Evolutionary conservation across 2,113 vertebrate genomes (phyloP).

Genomic region (Cavia aperea): DNA sequence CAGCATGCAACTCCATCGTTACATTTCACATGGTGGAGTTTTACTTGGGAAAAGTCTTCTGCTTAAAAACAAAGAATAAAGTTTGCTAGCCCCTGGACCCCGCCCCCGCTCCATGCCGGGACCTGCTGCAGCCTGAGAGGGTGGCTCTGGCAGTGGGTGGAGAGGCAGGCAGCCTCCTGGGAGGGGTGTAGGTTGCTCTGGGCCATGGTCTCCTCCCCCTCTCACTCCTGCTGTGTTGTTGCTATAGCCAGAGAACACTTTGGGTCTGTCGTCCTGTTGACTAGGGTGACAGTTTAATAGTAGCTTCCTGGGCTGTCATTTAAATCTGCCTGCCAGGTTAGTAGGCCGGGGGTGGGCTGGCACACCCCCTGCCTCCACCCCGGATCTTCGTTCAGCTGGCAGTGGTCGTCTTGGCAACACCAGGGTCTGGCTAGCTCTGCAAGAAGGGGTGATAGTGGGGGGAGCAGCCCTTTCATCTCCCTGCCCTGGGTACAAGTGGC

Average conservation of each 20-base stretch:
- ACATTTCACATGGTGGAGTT: background rate
- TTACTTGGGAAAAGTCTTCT: slow-evolving; percentile 2
- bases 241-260: slow-evolving; percentile 73
- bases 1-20: background rate
- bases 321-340: slow-evolving; percentile 77
- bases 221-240: slow-evolving; percentile 74
- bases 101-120: background rate
- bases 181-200: slow-evolving; percentile 33
- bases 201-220: slow-evolving; percentile 73
- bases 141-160: slow-evolving; percentile 13
- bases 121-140: background rate
- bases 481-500: slow-evolving; percentile 44
- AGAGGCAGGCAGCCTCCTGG: background rate
- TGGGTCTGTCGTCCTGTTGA: slow-evolving; percentile 73
- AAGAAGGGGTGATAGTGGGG: slow-evolving; percentile 77
- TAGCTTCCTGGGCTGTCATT: slow-evolving; percentile 83
- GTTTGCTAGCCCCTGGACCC: background rate
- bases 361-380: slow-evolving; percentile 72
- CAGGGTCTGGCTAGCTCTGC: slow-evolving; percentile 87
- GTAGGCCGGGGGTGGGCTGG: slow-evolving; percentile 70
- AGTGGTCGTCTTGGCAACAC: slow-evolving; percentile 90
- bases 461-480: slow-evolving; percentile 58
- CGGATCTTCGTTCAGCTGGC: slow-evolving; percentile 86
- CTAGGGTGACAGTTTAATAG: slow-evolving; percentile 80
- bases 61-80: slow-evolving; percentile 14